Evolutionary conservation across 64 coral and sea anemone species (phyloP), one percentile per base, ranked within the genome.

Genomic region (Montipora foliosa): DNA sequence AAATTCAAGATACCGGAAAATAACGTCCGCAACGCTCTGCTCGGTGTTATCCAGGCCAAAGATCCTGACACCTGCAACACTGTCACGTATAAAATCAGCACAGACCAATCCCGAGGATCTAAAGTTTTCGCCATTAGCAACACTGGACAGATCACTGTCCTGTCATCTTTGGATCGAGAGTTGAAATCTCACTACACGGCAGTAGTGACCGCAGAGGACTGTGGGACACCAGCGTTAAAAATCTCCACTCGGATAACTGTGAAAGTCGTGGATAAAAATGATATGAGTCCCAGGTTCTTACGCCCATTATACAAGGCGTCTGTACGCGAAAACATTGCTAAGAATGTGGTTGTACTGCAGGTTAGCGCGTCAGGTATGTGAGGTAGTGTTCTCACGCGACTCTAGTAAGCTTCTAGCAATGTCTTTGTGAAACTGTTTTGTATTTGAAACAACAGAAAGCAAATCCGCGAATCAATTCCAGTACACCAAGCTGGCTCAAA

Each of bases 191-290:
- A 29, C 4, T 99, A 96, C 64, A 88, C 79, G 46, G 88, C 88
- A 19, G 49, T 83, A 25, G 89, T 99, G n/a, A 93, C 84, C 6
- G 98, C 90, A 47, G 88, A 89, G 11, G 98, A 99, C 46, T 91
- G 94, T 90, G 95, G 95, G 12, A 75, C 44, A 37, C 94, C 94
- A 47, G 79, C 77, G 15, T 67, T 94, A 25, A 62, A 76, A 29
- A 75, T 87, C 1, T 88, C 81, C 0, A 98, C 87, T 15, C 79
- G 24, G 16, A 74, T 99, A 22, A 87, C 47, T 44, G 77, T 99
- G n/a, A 58, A 77, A 14, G 89, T 99, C 6, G 22, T 88, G 4
- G 98, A 99, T 89, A 29, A 67, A 17, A 99, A 99, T 68, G 98
- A 99, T 74, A 92, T 92, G 50, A 22, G 15, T 14, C 98, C 98